These are phyloP conservation scores for Corythornis madagascariensis DNA, from an alignment of 2,113 vertebrate species.

Conservation along the genomic window DNA sequence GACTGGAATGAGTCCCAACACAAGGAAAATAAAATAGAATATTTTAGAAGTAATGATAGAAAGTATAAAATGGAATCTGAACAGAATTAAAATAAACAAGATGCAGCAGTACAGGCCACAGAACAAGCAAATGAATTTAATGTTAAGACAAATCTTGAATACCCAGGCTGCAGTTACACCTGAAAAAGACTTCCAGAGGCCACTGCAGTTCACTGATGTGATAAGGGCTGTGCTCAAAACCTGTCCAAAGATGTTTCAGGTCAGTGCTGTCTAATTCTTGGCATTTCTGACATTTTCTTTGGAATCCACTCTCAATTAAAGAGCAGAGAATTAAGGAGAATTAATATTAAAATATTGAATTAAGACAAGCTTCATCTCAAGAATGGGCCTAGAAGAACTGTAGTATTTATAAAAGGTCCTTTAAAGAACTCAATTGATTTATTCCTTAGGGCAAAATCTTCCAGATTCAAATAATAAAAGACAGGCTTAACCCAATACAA, in stretches of 20 bases:
- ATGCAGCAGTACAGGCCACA: background rate
- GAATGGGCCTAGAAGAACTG: background rate
- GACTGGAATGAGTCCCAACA: background rate
- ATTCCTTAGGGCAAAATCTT: background rate
- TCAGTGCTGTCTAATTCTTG: background rate
- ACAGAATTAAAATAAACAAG: background rate
- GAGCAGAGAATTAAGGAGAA: background rate
- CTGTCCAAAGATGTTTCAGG: background rate
- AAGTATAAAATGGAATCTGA: background rate
- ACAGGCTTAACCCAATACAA: background rate
- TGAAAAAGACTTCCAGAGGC: background rate
- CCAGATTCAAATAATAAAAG: background rate
- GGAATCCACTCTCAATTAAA: background rate
- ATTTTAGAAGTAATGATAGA: background rate
- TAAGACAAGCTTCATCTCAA: background rate
- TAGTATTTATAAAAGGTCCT: background rate
- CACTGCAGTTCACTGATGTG: background rate
- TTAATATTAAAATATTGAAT: background rate
- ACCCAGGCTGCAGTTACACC: background rate
- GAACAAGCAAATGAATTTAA: background rate
- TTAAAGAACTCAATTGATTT: background rate
- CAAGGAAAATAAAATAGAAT: background rate
- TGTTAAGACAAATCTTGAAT: background rate
- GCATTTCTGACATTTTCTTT: background rate
- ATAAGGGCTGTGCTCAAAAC: background rate